Base-by-base conservation (phyloP, 35 echinoderm and acorn worm genomes). In the Eucidaris tribuloides region DNA sequence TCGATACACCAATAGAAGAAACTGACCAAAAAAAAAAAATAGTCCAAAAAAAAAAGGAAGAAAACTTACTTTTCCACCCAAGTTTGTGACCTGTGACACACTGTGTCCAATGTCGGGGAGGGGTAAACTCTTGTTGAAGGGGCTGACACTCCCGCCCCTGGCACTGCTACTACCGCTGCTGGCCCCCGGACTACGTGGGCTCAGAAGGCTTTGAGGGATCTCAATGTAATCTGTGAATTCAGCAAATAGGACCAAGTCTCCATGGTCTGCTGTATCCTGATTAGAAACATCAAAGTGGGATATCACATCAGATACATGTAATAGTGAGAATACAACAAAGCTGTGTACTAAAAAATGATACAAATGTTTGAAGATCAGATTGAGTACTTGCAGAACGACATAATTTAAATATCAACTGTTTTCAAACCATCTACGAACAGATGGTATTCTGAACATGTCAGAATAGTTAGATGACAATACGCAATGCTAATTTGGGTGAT, bases 71-170 rank as follows among this genome's bases (percentile, higher is more conserved):
- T 96, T 76, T 79, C 45, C 88, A 22, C 9, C 50, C 31, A 91
- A 44, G 27, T 70, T 87, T 45, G 93, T 96, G 32, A 96, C 86
- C 46, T 96, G 93, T 35, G 88, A 79, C 20, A 55, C 45, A 17
- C 43, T 77, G 33, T 85, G 42, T 2, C 84, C 84, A 62, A 96
- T 96, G 25, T 63, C 79, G 3, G 93, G 93, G 13, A 96, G 88
- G 0, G 93, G 93, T 24, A 58, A 40, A 29, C 79, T 58, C 43
- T 78, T 86, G 34, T 62, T 91, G 84, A 96, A 96, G 0, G 84
- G 35, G 38, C 83, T 92, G 0, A 82, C 36, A 77, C 78, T 92
- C 3, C 68, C 68, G 9, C 68, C 41, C 31, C 83, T 72, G 42
- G 32, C 54, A 37, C 58, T 71, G 5, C 39, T 81, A 23, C 82